Evolutionary conservation across 2,113 vertebrate genomes (phyloP).

Genomic region (Pomatorhinus ruficollis): DNA sequence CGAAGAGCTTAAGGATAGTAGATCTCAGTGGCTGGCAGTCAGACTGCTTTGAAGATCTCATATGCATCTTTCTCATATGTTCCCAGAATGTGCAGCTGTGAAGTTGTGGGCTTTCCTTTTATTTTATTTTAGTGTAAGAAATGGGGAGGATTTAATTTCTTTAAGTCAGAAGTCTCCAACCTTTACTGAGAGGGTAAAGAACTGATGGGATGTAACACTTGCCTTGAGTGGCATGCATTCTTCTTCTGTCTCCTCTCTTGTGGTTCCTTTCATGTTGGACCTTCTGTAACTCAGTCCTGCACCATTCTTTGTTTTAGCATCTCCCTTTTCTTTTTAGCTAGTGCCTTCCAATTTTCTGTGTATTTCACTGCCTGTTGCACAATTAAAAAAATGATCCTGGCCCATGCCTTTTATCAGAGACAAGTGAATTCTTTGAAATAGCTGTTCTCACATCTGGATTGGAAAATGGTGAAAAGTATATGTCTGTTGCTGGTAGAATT

Average conservation of each 20-base stretch:
- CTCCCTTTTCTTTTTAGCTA: neutral
- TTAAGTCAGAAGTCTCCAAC: neutral
- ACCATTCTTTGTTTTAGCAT: neutral
- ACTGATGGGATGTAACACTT: neutral
- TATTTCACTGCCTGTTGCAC: neutral
- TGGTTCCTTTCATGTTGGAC: neutral
- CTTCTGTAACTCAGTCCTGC: neutral
- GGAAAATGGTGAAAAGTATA: neutral
- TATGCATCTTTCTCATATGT: neutral
- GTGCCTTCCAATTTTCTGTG: neutral
- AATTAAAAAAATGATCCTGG: neutral
- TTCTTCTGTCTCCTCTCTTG: neutral
- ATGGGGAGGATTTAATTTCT: neutral
- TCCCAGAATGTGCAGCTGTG: neutral
- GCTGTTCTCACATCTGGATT: constrained; percentile 23
- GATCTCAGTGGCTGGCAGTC: neutral
- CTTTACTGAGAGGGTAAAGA: neutral
- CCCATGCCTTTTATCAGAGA: neutral
- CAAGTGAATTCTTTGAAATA: neutral
- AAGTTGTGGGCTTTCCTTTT: neutral
- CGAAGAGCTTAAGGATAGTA: neutral
- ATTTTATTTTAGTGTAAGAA: neutral
- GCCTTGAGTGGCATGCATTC: neutral
- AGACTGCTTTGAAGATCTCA: neutral
- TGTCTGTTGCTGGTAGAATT: constrained; percentile 17